Evolutionary conservation across 2,797 vertebrate genomes (phyloP), one percentile per base, ranked within the genome.

Genomic region (Cryptoprocta ferox): DNA sequence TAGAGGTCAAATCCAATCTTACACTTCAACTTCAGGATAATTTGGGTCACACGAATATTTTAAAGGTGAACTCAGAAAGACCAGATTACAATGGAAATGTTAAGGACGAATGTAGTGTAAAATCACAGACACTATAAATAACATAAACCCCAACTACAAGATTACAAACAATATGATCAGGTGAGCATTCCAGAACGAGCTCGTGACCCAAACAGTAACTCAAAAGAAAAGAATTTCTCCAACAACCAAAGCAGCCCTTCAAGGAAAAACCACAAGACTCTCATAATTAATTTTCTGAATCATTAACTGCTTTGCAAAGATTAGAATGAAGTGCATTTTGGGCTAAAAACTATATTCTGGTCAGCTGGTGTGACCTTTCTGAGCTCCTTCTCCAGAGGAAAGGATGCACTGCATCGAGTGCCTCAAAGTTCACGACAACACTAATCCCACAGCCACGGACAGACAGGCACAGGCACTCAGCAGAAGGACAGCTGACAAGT

Each of bases 121-220:
- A 95, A 97, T 84, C 4, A 0, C 15, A 63, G 91, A 96, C 50
- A 95, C 96, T 94, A 94, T 85, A 98, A 98, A 97, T 79, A 98
- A 97, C n/a, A 80, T 42, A 73, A 91, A 97, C 61, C 14, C 75
- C 94, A 93, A 92, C 86, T 63, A 53, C n/a, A 48, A 94, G 91
- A 97, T 65, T 88, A 97, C 95, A 98, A 97, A 98, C 94, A 97
- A 18, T n/a, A 97, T 89, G n/a, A 96, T 91, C 56, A 37, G 70
- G 45, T 96, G 97, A 96, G 61, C 96, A 96, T 98, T 98, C 97
- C 92, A 98, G 94, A 94, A 89, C 32, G 26, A 96, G 7, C 93
- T 98, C 63, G 70, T 14, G 61, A 80, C 76, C 98, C 61, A 97
- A 98, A 96, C 96, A 98, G 68, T 76, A 97, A 82, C 48, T 95